Evolutionary conservation across 2,888 invertebrate genomes (phyloP).

Genomic region (Rhagonycha fulva): DNA sequence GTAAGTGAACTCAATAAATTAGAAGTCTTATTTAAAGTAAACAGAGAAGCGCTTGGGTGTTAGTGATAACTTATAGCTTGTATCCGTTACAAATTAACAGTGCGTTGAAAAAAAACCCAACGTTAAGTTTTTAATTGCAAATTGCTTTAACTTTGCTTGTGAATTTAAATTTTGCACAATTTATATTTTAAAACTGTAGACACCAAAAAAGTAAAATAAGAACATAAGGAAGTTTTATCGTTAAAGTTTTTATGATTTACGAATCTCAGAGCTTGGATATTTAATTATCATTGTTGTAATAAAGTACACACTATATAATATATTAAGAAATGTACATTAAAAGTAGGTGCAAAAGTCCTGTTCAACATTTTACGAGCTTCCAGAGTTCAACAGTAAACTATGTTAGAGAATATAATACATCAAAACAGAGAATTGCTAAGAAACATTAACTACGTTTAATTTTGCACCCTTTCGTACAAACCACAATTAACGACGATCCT

Average conservation of each 20-base stretch:
- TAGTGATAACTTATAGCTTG: slow-evolving; percentile 17
- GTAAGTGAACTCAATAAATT: slow-evolving; percentile 12
- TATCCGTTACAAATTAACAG: slow-evolving; percentile 20
- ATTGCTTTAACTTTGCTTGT: slow-evolving; percentile 11
- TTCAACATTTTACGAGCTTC: slow-evolving; percentile 16
- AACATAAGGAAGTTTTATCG: background rate
- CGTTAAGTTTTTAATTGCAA: slow-evolving; percentile 19
- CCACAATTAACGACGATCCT: slow-evolving; percentile 1
- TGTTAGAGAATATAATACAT: slow-evolving; percentile 28
- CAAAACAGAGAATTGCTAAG: slow-evolving; percentile 9
- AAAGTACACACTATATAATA: slow-evolving; percentile 3
- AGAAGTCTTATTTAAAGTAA: slow-evolving; percentile 9
- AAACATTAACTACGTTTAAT: slow-evolving; percentile 12
- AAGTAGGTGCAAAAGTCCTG: slow-evolving; percentile 15
- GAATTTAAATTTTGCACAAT: slow-evolving; percentile 9
- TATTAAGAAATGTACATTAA: slow-evolving; percentile 5
- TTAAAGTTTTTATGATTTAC: background rate
- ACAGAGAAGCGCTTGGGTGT: slow-evolving; percentile 13
- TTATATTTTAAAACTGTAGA: background rate
- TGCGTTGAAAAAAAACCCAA: slow-evolving; percentile 15
- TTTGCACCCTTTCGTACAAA: slow-evolving; percentile 7
- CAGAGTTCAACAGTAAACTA: slow-evolving; percentile 14
- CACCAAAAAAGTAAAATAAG: background rate
- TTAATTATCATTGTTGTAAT: slow-evolving; percentile 4
- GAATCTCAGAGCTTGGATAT: background rate